phyloP scores from a whole-genome alignment of 2,888 invertebrate genomes.

The Dorcus parallelipipedus region DNA sequence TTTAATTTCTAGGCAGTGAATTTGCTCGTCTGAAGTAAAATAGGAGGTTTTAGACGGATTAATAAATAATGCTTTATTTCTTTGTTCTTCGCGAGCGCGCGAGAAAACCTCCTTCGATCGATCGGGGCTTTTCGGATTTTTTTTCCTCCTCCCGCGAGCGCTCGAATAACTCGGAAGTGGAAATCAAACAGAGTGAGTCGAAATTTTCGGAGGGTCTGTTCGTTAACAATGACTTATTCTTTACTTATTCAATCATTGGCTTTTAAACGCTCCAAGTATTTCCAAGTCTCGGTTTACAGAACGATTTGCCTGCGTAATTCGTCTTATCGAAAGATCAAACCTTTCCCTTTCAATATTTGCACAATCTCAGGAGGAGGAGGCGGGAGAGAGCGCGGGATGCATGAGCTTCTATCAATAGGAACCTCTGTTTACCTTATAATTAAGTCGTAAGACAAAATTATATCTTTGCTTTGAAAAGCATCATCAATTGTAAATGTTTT shows the following conservation, averaged over 20 bases:
- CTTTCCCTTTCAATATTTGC: slow-evolving; percentile 5
- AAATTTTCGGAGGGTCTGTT: slow-evolving; percentile 29
- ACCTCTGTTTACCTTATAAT: not conserved
- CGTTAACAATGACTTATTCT: slow-evolving; percentile 25
- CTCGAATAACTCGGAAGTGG: slow-evolving; percentile 16
- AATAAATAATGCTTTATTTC: slow-evolving; percentile 18
- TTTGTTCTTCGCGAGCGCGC: not conserved
- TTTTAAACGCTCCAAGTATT: slow-evolving; percentile 31
- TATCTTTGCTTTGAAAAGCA: no score
- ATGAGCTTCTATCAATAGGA: not conserved
- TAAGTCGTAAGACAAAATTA: not conserved
- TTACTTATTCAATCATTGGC: slow-evolving; percentile 32
- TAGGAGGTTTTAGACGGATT: slow-evolving; percentile 24
- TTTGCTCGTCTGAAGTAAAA: slow-evolving; percentile 23
- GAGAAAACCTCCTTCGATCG: not conserved
- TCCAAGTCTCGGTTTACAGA: slow-evolving; percentile 29
- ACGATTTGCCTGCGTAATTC: slow-evolving; percentile 31
- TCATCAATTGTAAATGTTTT: no score
- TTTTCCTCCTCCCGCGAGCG: not conserved
- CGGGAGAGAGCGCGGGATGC: not conserved
- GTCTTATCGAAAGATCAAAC: slow-evolving; percentile 28
- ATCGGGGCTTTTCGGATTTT: not conserved
- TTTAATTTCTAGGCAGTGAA: slow-evolving; percentile 14
- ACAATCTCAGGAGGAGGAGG: not conserved
- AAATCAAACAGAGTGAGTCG: slow-evolving; percentile 33